Percentiles rank a stretch among this genome's conserved stretches.
These are phyloP conservation scores for Pogonomyrmex californicus DNA, from an alignment of 1,140 invertebrate species.

Conservation along the genomic window DNA sequence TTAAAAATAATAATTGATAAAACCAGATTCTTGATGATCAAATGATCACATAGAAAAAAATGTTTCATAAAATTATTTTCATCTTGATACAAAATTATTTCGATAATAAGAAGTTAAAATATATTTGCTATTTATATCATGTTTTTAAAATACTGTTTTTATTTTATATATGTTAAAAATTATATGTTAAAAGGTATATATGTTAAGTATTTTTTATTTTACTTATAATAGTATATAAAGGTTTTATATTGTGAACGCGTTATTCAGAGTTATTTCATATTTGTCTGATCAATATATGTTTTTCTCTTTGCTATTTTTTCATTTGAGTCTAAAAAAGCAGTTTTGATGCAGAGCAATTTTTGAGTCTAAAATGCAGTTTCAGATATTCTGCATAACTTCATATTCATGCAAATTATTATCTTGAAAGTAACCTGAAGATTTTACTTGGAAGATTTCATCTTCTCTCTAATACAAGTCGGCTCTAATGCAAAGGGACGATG, in stretches of 20 bases:
- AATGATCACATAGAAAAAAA: neutral
- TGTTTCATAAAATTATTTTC: neutral
- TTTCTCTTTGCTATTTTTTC: neutral
- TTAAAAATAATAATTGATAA: neutral
- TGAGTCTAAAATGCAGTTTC: no score
- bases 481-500: neutral
- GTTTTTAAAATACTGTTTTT: neutral
- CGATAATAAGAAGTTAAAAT: neutral
- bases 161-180: neutral
- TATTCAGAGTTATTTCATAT: neutral
- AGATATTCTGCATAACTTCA: neutral
- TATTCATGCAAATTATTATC: conserved; percentile 11
- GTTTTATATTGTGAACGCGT: neutral
- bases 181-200: no score
- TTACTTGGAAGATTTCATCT: neutral
- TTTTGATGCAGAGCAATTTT: neutral
- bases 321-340: neutral
- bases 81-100: neutral
- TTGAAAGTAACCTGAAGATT: neutral
- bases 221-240: neutral
- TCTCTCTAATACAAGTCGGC: neutral
- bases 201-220: neutral
- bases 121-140: neutral
- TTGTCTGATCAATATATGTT: neutral
- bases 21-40: neutral